Conservation (phyloP, 2,888 invertebrate genomes). For the Molorchus minor region DNA sequence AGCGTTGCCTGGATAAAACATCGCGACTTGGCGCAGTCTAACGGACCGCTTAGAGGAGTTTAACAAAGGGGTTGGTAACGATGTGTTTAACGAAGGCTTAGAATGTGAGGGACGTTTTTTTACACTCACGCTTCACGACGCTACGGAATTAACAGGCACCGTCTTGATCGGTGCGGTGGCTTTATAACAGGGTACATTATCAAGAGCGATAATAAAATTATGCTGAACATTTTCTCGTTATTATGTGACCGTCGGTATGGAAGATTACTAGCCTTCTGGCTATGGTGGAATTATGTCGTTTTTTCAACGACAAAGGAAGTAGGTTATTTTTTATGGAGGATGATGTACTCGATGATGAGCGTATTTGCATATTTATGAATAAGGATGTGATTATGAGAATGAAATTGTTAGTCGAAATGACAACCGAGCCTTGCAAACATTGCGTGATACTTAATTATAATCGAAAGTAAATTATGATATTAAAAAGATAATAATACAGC, state of each 20-base stretch:
- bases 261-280: slow-evolving; percentile 5
- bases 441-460: too few species aligned
- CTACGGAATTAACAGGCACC: slow-evolving; percentile 29
- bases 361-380: background rate
- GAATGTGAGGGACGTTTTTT: slow-evolving; percentile 51
- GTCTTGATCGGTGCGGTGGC: slow-evolving; percentile 21
- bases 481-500: too few species aligned
- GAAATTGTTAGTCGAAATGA: too few species aligned
- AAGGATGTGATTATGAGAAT: too few species aligned
- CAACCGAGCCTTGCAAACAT: too few species aligned
- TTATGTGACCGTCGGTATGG: slow-evolving; percentile 12
- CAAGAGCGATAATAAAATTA: slow-evolving; percentile 16
- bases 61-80: slow-evolving; percentile 58
- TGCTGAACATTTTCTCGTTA: slow-evolving; percentile 19
- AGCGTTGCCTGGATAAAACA: slow-evolving; percentile 3
- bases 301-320: background rate
- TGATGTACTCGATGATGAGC: background rate
- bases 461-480: too few species aligned
- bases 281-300: slow-evolving; percentile 2
- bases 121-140: slow-evolving; percentile 40
- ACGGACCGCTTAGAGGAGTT: slow-evolving; percentile 49
- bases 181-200: slow-evolving; percentile 9
- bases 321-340: slow-evolving; percentile 8
- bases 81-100: slow-evolving; percentile 55
- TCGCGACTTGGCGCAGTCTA: slow-evolving; percentile 38